Evolutionary conservation across 2,888 invertebrate species (phyloP).

Genomic region (Ptychoptera contaminata): DNA sequence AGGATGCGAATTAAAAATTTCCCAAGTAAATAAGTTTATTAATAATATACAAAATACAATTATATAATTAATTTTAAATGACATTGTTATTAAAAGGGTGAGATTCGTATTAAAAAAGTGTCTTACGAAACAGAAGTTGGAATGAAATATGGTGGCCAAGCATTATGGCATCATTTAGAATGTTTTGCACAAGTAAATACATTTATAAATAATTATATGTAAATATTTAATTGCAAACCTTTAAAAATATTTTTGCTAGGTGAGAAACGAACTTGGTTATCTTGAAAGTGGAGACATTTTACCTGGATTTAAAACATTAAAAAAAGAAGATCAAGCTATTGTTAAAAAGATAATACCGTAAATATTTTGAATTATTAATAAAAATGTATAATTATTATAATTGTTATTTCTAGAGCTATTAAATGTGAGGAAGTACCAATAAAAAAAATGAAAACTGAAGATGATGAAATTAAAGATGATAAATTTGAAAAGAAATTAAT

Average conservation of each 20-base stretch:
- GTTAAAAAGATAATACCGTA: conserved; percentile 50
- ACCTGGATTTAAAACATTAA: conserved; percentile 58
- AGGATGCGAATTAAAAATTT: conserved; percentile 73
- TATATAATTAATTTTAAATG: conserved; percentile 5
- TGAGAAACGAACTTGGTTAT: conserved; percentile 56
- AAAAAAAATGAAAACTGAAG: conserved; percentile 54
- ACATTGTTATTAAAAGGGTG: conserved; percentile 34
- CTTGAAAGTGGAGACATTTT: conserved; percentile 53
- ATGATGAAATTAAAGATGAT: too few relatives aligned
- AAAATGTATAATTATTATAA: background rate
- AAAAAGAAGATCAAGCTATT: conserved; percentile 50
- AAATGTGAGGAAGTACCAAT: conserved; percentile 35
- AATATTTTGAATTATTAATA: conserved; percentile 19
- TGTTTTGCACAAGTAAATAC: conserved; percentile 61
- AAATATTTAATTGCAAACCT: background rate
- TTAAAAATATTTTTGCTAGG: conserved; percentile 4
- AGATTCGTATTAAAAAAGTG: conserved; percentile 65
- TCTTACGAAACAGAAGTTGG: conserved; percentile 71
- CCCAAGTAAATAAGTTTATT: conserved; percentile 13
- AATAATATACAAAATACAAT: conserved; percentile 36
- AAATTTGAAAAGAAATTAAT: conserved; percentile 9
- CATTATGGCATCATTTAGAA: conserved; percentile 81
- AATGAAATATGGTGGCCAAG: conserved; percentile 64
- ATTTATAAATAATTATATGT: background rate
- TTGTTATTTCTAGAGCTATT: conserved; percentile 14